Conservation (phyloP, 2,888 invertebrate genomes). For the Spatulosminthurus flaviceps region DNA sequence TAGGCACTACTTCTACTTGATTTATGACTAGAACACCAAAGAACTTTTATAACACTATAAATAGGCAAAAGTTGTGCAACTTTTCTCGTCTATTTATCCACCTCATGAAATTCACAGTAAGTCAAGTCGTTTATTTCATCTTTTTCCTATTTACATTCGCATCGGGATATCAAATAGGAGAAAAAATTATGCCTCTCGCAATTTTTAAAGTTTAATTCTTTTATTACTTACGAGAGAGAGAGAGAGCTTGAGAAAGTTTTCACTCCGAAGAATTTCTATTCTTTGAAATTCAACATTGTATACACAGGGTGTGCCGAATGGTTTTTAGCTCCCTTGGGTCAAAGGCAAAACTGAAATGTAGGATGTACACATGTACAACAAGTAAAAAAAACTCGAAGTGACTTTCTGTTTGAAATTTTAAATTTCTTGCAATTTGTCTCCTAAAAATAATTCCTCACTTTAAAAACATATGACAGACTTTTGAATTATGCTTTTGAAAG, state of each 20-base stretch:
- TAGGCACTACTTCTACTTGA: slow-evolving; percentile 31
- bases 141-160: slow-evolving; percentile 4
- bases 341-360: neutral
- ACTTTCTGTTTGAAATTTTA: too few species aligned
- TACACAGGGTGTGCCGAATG: neutral
- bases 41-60: slow-evolving; percentile 41
- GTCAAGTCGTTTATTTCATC: neutral
- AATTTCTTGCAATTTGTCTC: too few species aligned
- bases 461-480: too few species aligned
- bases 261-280: neutral
- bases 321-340: neutral
- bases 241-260: neutral
- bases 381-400: too few species aligned
- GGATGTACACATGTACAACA: too few species aligned
- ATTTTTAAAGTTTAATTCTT: slow-evolving; percentile 14
- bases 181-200: neutral
- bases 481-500: too few species aligned
- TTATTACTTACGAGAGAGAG: neutral
- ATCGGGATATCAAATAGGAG: neutral
- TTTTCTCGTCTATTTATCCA: slow-evolving; percentile 36
- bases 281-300: neutral
- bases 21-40: slow-evolving; percentile 38
- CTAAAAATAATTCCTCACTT: too few species aligned
- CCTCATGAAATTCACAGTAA: slow-evolving; percentile 41
- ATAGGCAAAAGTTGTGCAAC: slow-evolving; percentile 36